Base-by-base conservation (phyloP, 2,888 invertebrate genomes). In the Clusia tigrina region DNA sequence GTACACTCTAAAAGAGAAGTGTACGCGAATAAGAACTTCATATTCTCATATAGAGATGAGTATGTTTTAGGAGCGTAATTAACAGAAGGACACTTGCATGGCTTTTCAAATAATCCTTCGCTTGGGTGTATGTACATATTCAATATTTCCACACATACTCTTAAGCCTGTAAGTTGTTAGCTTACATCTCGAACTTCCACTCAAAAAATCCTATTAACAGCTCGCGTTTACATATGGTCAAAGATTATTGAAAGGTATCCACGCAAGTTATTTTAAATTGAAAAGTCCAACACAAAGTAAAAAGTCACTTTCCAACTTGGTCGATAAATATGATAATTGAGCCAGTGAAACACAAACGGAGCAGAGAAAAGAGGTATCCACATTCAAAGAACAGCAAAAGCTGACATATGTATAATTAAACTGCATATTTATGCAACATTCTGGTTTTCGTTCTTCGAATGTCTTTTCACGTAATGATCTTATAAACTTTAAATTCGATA, bases 341-440 rank as follows among this genome's bases (percentile, higher is more conserved):
- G 48, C 48, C 2, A 48, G 22, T 20, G 18, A 42, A n/a, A 48
- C 5, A 48, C 5, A 48, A 42, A 42, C 3, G 42, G 3, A 42
- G 3, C 15, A 42, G n/a, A 42, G n/a, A 42, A n/a, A 42, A 42
- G n/a, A 42, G n/a, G 9, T n/a, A 17, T 2, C 15, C 18, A n/a
- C 22, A 48, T 20, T 48, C 18, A 20, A 20, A 6, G 48, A 48
- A 22, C 48, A 48, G 48, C 48, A 48, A 48, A 48, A 48, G 15
- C 15, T 15, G 48, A 48, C 15, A 20, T 48, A 5, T 15, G 20
- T 48, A 18, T 20, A 48, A 48, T 48, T 48, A 48, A 48, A 48
- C 22, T 48, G 48, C 48, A 48, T 48, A 22, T 48, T 48, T 48
- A 48, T 48, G 48, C 48, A 20, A 48, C 3, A 48, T 20, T 48